Conservation (phyloP, 2,113 vertebrate species). For the Odontophorus gujanensis region DNA sequence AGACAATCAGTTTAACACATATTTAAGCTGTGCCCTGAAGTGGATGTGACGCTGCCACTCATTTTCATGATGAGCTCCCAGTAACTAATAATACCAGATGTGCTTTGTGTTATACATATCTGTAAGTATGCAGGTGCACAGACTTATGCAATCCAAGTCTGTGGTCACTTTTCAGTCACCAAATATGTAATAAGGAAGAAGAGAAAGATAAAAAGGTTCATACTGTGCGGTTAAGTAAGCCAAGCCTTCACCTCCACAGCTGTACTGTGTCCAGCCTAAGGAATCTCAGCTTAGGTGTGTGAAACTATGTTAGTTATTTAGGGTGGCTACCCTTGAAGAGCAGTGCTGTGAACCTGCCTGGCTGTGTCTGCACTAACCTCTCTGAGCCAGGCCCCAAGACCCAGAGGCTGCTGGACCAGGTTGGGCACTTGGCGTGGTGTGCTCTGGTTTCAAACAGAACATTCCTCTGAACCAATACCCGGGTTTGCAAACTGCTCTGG, state of each 20-base stretch:
- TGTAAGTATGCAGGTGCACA: not conserved
- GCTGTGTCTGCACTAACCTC: not conserved
- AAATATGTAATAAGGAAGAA: not conserved
- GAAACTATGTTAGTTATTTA: not conserved
- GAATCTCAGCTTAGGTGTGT: not conserved
- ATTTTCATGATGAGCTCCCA: not conserved
- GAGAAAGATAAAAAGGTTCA: not conserved
- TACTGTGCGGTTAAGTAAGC: not conserved
- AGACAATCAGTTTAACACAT: not conserved
- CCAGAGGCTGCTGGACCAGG: not conserved
- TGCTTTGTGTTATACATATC: not conserved
- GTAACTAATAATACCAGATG: not conserved
- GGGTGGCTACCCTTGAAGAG: not conserved
- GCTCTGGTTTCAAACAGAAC: not conserved
- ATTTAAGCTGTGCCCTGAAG: accelerated
- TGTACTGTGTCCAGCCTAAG: not conserved
- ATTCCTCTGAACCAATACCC: not conserved
- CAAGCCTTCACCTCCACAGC: not conserved
- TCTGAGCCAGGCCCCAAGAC: not conserved
- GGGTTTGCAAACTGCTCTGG: not conserved
- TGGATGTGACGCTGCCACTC: not conserved
- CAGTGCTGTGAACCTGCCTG: not conserved
- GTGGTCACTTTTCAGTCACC: not conserved
- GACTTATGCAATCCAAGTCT: not conserved
- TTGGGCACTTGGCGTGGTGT: not conserved